Evolutionary conservation across 2,888 invertebrate genomes (phyloP).

Genomic region (Willowsia nigromaculata): DNA sequence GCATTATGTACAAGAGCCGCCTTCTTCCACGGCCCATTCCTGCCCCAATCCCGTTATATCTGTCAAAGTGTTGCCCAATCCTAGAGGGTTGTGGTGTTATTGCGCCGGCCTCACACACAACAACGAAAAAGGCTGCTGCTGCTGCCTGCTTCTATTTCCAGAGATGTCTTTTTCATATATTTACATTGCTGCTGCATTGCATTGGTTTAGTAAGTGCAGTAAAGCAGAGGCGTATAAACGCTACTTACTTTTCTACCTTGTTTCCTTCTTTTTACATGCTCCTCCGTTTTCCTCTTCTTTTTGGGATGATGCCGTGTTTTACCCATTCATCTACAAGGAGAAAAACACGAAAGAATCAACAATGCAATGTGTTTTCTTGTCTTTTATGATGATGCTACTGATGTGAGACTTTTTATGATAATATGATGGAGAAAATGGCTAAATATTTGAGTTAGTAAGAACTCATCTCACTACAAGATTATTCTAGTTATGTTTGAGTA

Average conservation of each 20-base stretch:
- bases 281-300: background rate
- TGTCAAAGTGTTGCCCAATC: conserved; percentile 69
- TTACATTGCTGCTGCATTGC: background rate
- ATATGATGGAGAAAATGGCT: too few species aligned
- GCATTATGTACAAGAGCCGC: conserved; percentile 63
- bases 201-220: background rate
- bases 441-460: too few species aligned
- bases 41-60: conserved; percentile 74
- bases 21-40: conserved; percentile 72
- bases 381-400: too few species aligned
- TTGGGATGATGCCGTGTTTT: background rate
- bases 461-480: too few species aligned
- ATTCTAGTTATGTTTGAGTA: too few species aligned
- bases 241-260: background rate
- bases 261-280: background rate
- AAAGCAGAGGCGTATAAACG: background rate
- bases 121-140: too few species aligned
- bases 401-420: too few species aligned
- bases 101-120: conserved; percentile 70
- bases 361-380: background rate
- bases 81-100: conserved; percentile 41
- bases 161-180: too few species aligned
- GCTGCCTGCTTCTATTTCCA: background rate
- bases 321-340: background rate
- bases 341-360: background rate